These are phyloP conservation scores for Bellardia pandia DNA, from an alignment of 2,888 invertebrate genomes.

Conservation along the genomic window DNA sequence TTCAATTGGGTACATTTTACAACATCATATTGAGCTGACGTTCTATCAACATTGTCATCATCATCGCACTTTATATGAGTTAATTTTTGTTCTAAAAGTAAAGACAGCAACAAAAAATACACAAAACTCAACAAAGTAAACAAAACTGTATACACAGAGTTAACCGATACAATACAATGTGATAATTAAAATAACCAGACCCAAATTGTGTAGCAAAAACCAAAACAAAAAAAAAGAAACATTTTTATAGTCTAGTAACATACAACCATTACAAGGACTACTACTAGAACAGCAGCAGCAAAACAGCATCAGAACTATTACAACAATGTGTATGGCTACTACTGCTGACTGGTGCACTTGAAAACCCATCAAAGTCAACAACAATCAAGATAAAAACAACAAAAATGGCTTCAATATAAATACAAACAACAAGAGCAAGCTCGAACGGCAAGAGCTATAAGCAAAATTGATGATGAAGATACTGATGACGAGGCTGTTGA, in stretches of 20 bases:
- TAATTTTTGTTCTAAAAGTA: conserved; percentile 42
- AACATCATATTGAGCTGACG: conserved; percentile 63
- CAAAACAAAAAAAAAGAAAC: not conserved
- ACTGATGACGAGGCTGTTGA: conserved; percentile 37
- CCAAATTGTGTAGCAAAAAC: conserved; percentile 13
- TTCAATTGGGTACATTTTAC: conserved; percentile 70
- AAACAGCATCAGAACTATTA: conserved; percentile 14
- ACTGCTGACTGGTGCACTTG: conserved; percentile 56
- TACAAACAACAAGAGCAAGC: conserved; percentile 36
- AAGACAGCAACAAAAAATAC: not conserved
- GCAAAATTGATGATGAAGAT: conserved; percentile 57
- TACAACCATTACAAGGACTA: conserved; percentile 49
- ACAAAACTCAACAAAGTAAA: conserved; percentile 11
- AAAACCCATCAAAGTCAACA: conserved; percentile 70
- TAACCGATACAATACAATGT: conserved; percentile 42
- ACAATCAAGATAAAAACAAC: conserved; percentile 65
- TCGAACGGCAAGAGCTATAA: conserved; percentile 26
- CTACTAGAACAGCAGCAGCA: not conserved
- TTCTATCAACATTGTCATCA: conserved; percentile 49
- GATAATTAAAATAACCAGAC: conserved; percentile 51
- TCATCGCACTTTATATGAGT: conserved; percentile 48
- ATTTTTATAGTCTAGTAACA: conserved; percentile 25
- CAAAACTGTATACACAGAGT: conserved; percentile 13
- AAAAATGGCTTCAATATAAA: conserved; percentile 60
- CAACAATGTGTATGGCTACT: conserved; percentile 13